These are phyloP conservation scores for Vidua chalybeata DNA, from an alignment of 2,113 vertebrate species.

Conservation along the genomic window DNA sequence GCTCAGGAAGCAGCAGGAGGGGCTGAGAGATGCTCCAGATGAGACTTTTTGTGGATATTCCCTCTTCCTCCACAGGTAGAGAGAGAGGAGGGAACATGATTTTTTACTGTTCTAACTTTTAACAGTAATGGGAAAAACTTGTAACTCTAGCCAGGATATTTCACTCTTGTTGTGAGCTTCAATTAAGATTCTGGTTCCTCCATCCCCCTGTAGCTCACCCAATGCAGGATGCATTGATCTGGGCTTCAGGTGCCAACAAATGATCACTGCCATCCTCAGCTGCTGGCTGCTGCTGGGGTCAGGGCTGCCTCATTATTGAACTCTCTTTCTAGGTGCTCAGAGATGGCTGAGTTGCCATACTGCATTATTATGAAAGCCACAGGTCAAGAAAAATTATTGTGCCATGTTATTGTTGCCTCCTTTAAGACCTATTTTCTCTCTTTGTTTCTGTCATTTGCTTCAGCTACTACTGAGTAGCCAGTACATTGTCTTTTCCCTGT, in stretches of 20 bases:
- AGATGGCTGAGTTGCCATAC: not conserved
- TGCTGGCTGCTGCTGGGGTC: not conserved
- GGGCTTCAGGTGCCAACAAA: not conserved
- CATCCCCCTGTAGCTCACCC: not conserved
- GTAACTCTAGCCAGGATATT: not conserved
- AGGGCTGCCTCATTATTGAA: not conserved
- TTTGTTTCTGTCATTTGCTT: slow-evolving; percentile 30
- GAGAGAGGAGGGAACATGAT: not conserved
- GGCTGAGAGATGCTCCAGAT: not conserved
- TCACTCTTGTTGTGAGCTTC: not conserved
- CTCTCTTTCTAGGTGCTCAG: not conserved
- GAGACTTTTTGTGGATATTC: not conserved
- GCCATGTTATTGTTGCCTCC: not conserved
- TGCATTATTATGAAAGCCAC: not conserved
- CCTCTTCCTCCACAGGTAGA: not conserved
- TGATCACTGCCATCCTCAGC: not conserved
- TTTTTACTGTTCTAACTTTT: not conserved
- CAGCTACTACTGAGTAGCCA: not conserved
- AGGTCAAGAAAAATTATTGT: not conserved
- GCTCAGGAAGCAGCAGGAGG: not conserved
- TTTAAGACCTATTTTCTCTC: not conserved
- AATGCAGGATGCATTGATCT: not conserved
- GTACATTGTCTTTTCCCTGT: not conserved
- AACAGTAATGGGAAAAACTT: not conserved
- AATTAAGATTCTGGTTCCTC: not conserved